These are phyloP conservation scores for Gobius niger DNA, from an alignment of 2,113 vertebrate species.

Conservation along the genomic window DNA sequence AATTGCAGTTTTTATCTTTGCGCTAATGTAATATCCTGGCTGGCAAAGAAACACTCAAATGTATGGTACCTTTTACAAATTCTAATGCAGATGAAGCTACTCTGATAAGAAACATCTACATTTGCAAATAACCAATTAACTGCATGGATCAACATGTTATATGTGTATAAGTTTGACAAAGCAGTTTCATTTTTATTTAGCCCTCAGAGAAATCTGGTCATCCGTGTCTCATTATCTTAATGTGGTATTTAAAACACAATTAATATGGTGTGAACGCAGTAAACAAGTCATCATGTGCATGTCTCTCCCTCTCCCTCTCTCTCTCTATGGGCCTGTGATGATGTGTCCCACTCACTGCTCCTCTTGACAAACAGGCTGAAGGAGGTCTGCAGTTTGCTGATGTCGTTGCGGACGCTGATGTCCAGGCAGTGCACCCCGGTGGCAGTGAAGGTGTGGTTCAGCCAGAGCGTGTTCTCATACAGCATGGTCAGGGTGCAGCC, in stretches of 20 bases:
- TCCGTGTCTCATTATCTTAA: neutral
- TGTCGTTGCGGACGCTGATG: conserved; percentile 76
- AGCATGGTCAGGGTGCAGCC: conserved; percentile 80
- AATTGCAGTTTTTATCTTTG: neutral
- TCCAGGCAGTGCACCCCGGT: conserved; percentile 84
- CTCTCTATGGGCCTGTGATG: neutral
- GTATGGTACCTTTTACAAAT: neutral
- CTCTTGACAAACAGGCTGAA: conserved; percentile 78
- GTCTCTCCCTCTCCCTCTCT: neutral
- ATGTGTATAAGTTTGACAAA: neutral
- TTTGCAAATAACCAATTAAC: neutral
- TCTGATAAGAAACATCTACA: neutral
- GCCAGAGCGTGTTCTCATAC: conserved; percentile 73
- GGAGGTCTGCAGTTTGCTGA: conserved; percentile 82
- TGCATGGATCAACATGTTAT: neutral
- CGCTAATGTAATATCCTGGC: neutral
- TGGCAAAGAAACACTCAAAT: neutral
- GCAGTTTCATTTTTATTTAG: neutral
- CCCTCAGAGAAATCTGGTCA: neutral
- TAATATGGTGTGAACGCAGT: neutral
- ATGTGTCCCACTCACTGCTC: conserved; percentile 73
- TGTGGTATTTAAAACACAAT: neutral
- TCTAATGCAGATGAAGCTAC: neutral
- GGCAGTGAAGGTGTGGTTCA: conserved; percentile 81
- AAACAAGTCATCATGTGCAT: neutral